Conservation (phyloP, 1,140 invertebrate genomes). For the Tetranychus urticae region DNA sequence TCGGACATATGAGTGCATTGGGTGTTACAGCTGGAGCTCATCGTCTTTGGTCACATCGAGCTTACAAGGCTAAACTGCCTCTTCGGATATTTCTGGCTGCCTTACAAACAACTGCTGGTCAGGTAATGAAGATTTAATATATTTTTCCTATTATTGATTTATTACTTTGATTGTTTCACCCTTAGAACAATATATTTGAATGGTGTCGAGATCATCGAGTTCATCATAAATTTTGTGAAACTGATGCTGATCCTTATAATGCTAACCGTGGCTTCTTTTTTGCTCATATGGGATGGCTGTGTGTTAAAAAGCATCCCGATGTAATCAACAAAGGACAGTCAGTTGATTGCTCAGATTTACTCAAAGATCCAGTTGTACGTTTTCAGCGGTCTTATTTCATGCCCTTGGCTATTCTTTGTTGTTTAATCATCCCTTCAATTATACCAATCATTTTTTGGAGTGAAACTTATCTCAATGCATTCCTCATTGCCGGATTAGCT, state of each 20-base stretch:
- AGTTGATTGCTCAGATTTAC: conserved; percentile 63
- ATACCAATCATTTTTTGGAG: neutral
- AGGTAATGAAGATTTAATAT: conserved; percentile 16
- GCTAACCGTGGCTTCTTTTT: conserved; percentile 84
- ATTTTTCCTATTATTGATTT: no score
- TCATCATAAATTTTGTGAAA: conserved; percentile 87
- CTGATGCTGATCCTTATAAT: conserved; percentile 85
- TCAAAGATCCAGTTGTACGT: conserved; percentile 51
- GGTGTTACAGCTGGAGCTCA: conserved; percentile 22
- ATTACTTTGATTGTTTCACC: no score
- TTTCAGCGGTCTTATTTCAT: conserved; percentile 47
- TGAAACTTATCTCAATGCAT: neutral
- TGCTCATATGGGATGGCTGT: conserved; percentile 75
- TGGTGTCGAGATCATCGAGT: conserved; percentile 41
- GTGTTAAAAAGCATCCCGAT: conserved; percentile 72
- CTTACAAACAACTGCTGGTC: conserved; percentile 58
- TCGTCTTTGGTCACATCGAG: conserved; percentile 27
- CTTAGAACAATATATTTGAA: conserved; percentile 13
- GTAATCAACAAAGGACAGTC: conserved; percentile 60
- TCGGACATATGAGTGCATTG: no score
- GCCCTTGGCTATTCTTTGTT: neutral
- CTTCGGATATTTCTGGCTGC: conserved; percentile 21
- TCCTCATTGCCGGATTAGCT: neutral
- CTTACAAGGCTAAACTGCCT: conserved; percentile 27
- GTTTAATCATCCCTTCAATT: neutral